Evolutionary conservation across 2,113 vertebrate species (phyloP).

Genomic region (rabbit (Oryctolagus cuniculus)): DNA sequence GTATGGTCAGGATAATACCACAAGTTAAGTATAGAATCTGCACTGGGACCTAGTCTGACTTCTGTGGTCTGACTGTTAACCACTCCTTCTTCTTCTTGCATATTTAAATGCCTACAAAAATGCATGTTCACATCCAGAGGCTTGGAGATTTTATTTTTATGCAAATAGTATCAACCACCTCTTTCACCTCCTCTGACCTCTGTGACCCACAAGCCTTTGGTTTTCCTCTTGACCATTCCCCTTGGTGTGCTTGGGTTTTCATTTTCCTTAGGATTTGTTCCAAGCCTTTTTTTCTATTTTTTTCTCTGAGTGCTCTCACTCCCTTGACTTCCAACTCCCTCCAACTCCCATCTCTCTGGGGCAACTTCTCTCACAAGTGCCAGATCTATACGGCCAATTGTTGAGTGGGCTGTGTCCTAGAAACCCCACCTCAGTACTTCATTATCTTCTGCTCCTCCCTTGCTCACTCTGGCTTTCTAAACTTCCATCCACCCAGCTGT

Average conservation of each 20-base stretch:
- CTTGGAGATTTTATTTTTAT: background rate
- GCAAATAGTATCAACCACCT: background rate
- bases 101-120: background rate
- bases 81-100: background rate
- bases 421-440: background rate
- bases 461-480: background rate
- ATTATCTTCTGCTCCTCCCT: background rate
- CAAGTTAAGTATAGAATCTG: background rate
- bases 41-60: background rate
- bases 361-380: background rate
- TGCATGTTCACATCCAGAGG: background rate
- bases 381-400: background rate
- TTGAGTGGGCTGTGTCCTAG: background rate
- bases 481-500: background rate
- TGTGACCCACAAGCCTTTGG: background rate
- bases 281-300: background rate
- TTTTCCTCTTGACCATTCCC: background rate
- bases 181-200: background rate
- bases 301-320: background rate
- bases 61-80: background rate
- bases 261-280: background rate
- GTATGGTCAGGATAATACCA: background rate
- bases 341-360: background rate
- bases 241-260: background rate
- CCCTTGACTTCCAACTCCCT: background rate